A percentile compares a stretch with the other conserved stretches of the same genome.
Conservation (phyloP, 2,113 vertebrate genomes). For the Bettongia penicillata region DNA sequence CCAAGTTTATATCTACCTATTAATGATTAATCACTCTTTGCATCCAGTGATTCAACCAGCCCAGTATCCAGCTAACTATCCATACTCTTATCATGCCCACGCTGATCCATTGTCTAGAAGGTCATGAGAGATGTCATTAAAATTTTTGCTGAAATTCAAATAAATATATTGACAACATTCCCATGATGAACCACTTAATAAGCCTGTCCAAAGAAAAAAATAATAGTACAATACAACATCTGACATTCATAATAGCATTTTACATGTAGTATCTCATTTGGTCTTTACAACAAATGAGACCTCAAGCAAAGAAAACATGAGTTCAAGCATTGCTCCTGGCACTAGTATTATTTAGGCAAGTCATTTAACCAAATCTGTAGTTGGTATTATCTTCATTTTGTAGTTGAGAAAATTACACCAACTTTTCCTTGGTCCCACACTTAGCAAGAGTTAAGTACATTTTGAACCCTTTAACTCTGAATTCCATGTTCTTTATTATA, state of each 20-base stretch:
- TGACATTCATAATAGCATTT: background rate
- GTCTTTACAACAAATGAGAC: background rate
- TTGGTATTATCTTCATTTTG: background rate
- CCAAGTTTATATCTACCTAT: background rate
- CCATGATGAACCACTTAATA: too few species aligned
- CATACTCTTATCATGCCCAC: background rate
- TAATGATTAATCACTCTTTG: background rate
- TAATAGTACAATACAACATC: background rate
- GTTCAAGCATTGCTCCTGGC: background rate
- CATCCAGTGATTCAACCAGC: background rate
- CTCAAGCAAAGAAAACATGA: background rate
- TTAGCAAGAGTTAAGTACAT: background rate
- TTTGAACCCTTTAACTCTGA: background rate
- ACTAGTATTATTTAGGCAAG: background rate
- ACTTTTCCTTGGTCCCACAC: background rate
- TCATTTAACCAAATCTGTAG: background rate
- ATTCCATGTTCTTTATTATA: background rate
- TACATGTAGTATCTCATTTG: background rate
- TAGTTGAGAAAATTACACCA: background rate
- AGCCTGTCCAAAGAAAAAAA: background rate
- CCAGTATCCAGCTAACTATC: background rate
- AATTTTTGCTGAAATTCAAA: background rate
- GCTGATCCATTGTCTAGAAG: background rate
- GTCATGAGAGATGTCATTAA: background rate
- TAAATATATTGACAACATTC: background rate